These are phyloP conservation scores for Orthosia incerta DNA, from an alignment of 2,888 invertebrate genomes.

Conservation along the genomic window DNA sequence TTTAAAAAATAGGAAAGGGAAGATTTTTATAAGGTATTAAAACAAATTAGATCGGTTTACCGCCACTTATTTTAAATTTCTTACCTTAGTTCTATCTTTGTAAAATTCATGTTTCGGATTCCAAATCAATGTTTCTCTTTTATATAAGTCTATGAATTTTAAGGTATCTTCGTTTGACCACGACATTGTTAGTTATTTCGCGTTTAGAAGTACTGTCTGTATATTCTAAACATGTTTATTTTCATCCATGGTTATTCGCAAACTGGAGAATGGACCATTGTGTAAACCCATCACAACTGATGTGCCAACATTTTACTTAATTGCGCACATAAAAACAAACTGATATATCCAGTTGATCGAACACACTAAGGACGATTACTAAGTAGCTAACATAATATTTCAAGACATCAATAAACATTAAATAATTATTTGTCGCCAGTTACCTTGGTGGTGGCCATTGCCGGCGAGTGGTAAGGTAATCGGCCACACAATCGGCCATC, in stretches of 20 bases:
- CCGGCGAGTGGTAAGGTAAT: constrained; percentile 1
- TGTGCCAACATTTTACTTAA: constrained; percentile 1
- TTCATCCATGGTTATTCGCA: not conserved
- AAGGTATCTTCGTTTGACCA: constrained; percentile 60
- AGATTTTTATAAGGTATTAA: not conserved
- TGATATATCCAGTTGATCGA: not conserved
- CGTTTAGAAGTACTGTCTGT: not conserved
- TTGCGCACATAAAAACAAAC: not conserved
- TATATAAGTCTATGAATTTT: constrained; percentile 57
- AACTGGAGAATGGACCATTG: constrained; percentile 48
- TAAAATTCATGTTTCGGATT: constrained; percentile 58
- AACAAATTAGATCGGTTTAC: not conserved
- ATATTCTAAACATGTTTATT: constrained; percentile 3
- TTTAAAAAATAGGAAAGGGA: not conserved
- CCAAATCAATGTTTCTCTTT: constrained; percentile 50
- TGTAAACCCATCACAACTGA: constrained; percentile 34
- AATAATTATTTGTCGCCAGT: not conserved
- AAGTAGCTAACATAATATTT: not conserved
- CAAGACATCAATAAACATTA: not conserved
- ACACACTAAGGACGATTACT: not conserved
- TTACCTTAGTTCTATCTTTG: constrained; percentile 59
- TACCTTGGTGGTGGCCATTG: not conserved
- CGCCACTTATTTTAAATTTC: not conserved
- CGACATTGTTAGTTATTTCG: constrained; percentile 33
- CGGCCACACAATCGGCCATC: constrained; percentile 28